Evolutionary conservation across 30 jellyfish, hydroid and myxozoan genomes (phyloP).

Genomic region (Turritopsis rubra): DNA sequence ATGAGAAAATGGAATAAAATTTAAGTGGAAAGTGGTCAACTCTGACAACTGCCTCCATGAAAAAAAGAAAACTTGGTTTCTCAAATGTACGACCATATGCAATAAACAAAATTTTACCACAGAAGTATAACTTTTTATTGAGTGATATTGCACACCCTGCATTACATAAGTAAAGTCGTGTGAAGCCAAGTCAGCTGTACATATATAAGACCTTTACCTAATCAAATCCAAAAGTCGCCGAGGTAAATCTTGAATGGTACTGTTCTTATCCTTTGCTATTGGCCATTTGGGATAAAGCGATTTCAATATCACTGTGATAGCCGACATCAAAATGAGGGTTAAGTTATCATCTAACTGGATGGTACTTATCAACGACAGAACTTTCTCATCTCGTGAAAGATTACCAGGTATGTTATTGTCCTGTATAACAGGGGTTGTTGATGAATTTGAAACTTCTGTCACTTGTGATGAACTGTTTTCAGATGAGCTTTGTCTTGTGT

Average conservation of each 20-base stretch:
- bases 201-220: slow-evolving; percentile 17
- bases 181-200: background rate
- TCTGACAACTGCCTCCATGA: too few species aligned
- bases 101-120: background rate
- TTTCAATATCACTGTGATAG: slow-evolving; percentile 3
- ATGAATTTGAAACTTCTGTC: background rate
- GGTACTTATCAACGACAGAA: background rate
- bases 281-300: slow-evolving; percentile 37
- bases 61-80: too few species aligned
- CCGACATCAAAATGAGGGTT: slow-evolving; percentile 15
- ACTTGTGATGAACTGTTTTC: background rate
- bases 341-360: slow-evolving; percentile 6
- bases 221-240: slow-evolving; percentile 26
- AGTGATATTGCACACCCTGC: background rate
- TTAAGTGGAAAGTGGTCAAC: too few species aligned
- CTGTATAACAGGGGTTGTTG: background rate
- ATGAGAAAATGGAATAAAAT: too few species aligned
- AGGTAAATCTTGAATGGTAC: background rate
- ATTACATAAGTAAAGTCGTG: background rate
- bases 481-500: background rate
- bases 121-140: background rate
- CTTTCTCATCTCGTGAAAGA: background rate
- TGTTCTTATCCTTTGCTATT: background rate
- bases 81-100: too few species aligned
- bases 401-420: background rate